phyloP scores from a whole-genome alignment of 2,888 invertebrate species.

The Diogma glabrata region DNA sequence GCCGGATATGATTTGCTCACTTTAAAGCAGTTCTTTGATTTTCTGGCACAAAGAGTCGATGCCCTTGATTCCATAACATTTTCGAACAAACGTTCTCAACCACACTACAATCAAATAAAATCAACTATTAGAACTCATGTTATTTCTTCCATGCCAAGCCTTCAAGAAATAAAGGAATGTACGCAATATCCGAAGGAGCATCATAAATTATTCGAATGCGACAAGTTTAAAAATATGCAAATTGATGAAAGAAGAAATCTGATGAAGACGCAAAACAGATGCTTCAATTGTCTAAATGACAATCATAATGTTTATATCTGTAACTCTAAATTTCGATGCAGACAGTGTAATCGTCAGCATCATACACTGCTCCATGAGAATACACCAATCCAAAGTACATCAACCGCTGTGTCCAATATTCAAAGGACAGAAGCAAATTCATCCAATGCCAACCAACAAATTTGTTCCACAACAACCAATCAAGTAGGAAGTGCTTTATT shows the following conservation, averaged over 20 bases:
- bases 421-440: background rate
- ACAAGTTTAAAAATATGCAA: background rate
- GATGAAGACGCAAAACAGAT: background rate
- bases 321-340: background rate
- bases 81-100: too few relatives aligned
- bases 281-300: background rate
- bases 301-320: background rate
- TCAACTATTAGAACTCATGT: too few relatives aligned
- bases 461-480: background rate
- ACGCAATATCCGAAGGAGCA: background rate
- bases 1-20: too few relatives aligned
- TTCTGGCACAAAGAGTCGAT: too few relatives aligned
- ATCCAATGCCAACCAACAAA: background rate
- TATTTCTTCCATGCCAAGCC: too few relatives aligned
- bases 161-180: too few relatives aligned
- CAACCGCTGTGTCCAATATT: background rate
- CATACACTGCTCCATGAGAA: background rate
- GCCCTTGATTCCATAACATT: too few relatives aligned
- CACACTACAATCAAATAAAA: too few relatives aligned
- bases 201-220: background rate
- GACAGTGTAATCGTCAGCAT: background rate
- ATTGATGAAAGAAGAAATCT: background rate
- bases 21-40: too few relatives aligned
- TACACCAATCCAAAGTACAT: background rate
- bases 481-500: background rate